Conservation (phyloP, 2,888 invertebrate species). For the Calameuta filiformis region DNA sequence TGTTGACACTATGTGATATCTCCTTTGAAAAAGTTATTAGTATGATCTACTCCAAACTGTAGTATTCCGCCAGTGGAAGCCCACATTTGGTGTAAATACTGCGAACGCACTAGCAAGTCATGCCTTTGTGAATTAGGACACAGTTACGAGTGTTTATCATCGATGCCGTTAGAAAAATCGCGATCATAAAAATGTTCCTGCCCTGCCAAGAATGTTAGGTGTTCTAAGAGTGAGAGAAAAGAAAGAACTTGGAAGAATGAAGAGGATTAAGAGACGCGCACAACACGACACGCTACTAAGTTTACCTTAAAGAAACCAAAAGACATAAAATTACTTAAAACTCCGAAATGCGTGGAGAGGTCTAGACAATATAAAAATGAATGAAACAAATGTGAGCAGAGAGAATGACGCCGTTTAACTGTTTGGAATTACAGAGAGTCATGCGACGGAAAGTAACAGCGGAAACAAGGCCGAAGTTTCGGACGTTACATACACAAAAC, state of each 20-base stretch:
- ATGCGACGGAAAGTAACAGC: slow-evolving; percentile 46
- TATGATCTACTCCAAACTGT: not conserved
- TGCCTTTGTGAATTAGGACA: not conserved
- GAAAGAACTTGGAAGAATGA: slow-evolving; percentile 8
- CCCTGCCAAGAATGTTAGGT: not conserved
- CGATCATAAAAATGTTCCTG: not conserved
- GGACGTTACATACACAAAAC: slow-evolving; percentile 39
- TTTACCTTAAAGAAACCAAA: not conserved
- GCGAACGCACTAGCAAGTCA: not conserved
- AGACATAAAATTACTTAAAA: not conserved
- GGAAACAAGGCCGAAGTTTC: slow-evolving; percentile 48
- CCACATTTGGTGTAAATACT: not conserved
- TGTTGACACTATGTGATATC: not conserved
- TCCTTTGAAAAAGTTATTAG: not conserved
- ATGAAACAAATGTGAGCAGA: slow-evolving; percentile 29
- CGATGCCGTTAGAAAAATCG: not conserved
- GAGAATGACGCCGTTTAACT: slow-evolving; percentile 58
- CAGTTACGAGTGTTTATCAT: not conserved
- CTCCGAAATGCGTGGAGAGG: not conserved
- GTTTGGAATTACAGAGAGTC: slow-evolving; percentile 62
- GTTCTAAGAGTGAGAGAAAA: not conserved
- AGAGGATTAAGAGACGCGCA: slow-evolving; percentile 14
- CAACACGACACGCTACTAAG: not conserved
- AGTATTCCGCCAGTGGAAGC: not conserved
- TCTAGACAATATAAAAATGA: not conserved